phyloP scores from a whole-genome alignment of 2,797 vertebrate genomes.

The Ctenopoma kingsleyae region DNA sequence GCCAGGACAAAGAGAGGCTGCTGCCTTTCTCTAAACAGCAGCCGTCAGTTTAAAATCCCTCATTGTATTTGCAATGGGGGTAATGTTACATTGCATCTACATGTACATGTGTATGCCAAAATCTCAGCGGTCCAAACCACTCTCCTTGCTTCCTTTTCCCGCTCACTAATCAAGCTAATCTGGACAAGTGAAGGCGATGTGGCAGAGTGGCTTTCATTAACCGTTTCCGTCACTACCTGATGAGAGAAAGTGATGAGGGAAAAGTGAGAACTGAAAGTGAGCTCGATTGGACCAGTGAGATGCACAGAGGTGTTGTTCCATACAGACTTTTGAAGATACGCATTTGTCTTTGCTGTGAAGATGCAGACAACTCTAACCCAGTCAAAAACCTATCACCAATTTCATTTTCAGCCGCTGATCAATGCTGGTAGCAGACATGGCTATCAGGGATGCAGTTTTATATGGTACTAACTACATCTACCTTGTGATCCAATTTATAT shows the following conservation, averaged over 20 bases:
- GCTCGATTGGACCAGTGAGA: slow-evolving; percentile 40
- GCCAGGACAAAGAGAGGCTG: slow-evolving; percentile 63
- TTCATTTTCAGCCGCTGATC: slow-evolving; percentile 30
- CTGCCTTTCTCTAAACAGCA: slow-evolving; percentile 55
- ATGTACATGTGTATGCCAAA: slow-evolving; percentile 61
- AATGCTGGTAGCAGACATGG: slow-evolving; percentile 63
- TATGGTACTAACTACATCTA: slow-evolving; percentile 23
- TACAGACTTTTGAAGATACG: slow-evolving; percentile 50
- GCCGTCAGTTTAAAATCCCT: slow-evolving; percentile 80
- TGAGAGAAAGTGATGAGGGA: slow-evolving; percentile 5
- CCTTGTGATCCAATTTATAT: slow-evolving; percentile 15
- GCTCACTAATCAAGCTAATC: background rate
- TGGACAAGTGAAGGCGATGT: slow-evolving; percentile 27
- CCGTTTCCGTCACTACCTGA: slow-evolving; percentile 1
- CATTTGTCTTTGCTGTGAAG: slow-evolving; percentile 56
- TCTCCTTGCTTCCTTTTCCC: slow-evolving; percentile 23
- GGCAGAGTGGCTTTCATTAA: slow-evolving; percentile 9
- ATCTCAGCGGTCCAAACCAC: slow-evolving; percentile 51
- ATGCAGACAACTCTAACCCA: slow-evolving; percentile 65
- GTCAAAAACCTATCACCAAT: slow-evolving; percentile 36
- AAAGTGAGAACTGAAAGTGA: background rate
- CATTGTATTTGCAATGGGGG: slow-evolving; percentile 65
- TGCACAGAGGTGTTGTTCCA: slow-evolving; percentile 60
- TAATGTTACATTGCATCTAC: slow-evolving; percentile 71
- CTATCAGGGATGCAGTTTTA: slow-evolving; percentile 18